Evolutionary conservation across 2,888 invertebrate genomes (phyloP), one percentile per base, ranked within the genome.

Genomic region (Panopea generosa): DNA sequence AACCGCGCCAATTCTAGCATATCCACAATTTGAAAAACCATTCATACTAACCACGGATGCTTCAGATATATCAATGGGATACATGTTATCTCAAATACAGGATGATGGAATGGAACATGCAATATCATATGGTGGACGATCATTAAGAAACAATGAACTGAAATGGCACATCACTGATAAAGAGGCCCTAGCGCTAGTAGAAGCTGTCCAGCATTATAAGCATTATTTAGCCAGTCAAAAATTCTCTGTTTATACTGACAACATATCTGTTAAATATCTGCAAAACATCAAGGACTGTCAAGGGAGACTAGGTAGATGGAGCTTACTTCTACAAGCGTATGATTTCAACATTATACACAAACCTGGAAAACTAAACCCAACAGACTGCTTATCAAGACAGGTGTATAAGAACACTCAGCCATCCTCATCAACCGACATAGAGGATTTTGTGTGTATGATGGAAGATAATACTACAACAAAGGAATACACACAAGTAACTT

Each of bases 241-340:
- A 9, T 84, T 83, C 50, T 65, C 59, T 14, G 74, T 77, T 6
- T 57, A 61, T 33, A 84, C 83, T 1, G 80, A 84, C 52, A 82
- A 84, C 49, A 18, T 60, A 2, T 71, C 74, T 18, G 59, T 81
- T 0, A 71, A 73, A 47, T 84, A 56, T 43, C 57, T 82, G 2
- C 52, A 78, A n/a, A 63, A 62, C 2, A 66, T 71, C 26, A 83
- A 83, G 26, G 61, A 66, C 29, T 40, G 27, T 45, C 45, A 57
- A 26, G 62, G 82, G 3, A 27, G 67, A 38, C 45, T 78, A 49
- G 65, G 65, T 3, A 26, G 74, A 43, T 82, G 79, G 74, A 20
- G 63, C 20, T 14, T 74, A 1, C 16, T 38, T n/a, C 53, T 77
- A 20, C 77, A 77, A 55, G 67, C 50, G 1, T 74, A 47, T n/a